Evolutionary conservation across 2,797 vertebrate genomes (phyloP).

Genomic region (Etheostoma nigrum): DNA sequence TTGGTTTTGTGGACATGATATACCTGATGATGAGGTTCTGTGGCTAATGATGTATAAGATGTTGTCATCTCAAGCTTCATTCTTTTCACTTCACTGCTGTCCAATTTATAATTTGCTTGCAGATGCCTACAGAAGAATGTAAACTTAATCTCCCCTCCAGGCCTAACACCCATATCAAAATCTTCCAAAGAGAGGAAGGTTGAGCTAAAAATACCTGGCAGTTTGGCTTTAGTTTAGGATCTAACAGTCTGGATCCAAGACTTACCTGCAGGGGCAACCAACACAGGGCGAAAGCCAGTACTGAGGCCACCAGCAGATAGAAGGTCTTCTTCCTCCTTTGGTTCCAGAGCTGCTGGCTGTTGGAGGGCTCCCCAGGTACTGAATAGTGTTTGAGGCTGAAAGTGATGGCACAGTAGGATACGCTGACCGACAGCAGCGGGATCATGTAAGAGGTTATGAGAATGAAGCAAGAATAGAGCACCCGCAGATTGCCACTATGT

Average conservation of each 20-base stretch:
- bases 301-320: conserved; percentile 82
- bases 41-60: conserved; percentile 45
- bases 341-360: conserved; percentile 81
- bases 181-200: not conserved
- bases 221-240: conserved; percentile 3
- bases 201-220: not conserved
- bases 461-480: conserved; percentile 85
- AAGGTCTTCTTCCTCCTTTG: conserved; percentile 84
- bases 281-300: conserved; percentile 85
- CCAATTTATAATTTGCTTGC: not conserved
- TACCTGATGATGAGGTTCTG: conserved; percentile 18
- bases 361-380: conserved; percentile 77
- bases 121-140: not conserved
- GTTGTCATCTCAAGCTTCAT: conserved; percentile 15
- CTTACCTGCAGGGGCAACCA: conserved; percentile 86
- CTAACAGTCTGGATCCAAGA: not conserved
- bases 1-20: conserved; percentile 22
- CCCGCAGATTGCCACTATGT: conserved; percentile 72
- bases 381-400: conserved; percentile 79
- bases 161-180: not conserved
- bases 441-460: conserved; percentile 85
- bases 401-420: conserved; percentile 86
- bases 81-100: conserved; percentile 11
- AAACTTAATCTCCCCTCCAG: not conserved
- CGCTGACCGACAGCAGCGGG: conserved; percentile 83